Evolutionary conservation across 2,888 invertebrate species (phyloP), one percentile per base, ranked within the genome.

Genomic region (Clistopyga incitator): DNA sequence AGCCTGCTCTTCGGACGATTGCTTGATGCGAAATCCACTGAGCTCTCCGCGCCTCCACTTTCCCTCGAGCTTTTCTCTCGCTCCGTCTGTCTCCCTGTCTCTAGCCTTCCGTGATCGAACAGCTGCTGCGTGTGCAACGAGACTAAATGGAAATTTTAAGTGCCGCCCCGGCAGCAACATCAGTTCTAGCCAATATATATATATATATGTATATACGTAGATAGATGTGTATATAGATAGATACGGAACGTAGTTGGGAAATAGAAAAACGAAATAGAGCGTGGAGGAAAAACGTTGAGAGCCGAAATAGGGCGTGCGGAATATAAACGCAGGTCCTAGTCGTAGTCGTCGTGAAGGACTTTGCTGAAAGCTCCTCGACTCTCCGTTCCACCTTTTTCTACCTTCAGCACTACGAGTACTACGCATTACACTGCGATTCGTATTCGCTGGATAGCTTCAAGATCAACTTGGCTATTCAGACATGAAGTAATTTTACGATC

Each of bases 81-180:
- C 70, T 78, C 25, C 70, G 50, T 64, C 52, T n/a, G 42, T 15
- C 75, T 38, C 64, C 75, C 50, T 74, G 68, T 84, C 68, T 77
- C 67, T 78, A 65, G 79, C 68, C 72, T 81, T 75, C 79, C 85
- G 82, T 85, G 86, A 87, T 86, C 78, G 83, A 85, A 83, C 80
- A 86, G 78, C 88, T 88, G 87, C 86, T 85, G 84, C 71, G 84
- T 85, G 85, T 87, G 86, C 86, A 85, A 78, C 86, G 85, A 82
- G 86, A 78, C 84, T 84, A 89, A 88, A 90, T 90, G 90, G 89
- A 88, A 89, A 89, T 89, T 90, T 90, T 88, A 88, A 90, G 89
- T 88, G 90, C 88, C 85, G 20, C 83, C 85, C 86, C 81, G 75
- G 70, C 50, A 75, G 70, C 81, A 64, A 78, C 74, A 78, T 70